phyloP scores from a whole-genome alignment of 2,113 vertebrate genomes.

The Sorex araneus region DNA sequence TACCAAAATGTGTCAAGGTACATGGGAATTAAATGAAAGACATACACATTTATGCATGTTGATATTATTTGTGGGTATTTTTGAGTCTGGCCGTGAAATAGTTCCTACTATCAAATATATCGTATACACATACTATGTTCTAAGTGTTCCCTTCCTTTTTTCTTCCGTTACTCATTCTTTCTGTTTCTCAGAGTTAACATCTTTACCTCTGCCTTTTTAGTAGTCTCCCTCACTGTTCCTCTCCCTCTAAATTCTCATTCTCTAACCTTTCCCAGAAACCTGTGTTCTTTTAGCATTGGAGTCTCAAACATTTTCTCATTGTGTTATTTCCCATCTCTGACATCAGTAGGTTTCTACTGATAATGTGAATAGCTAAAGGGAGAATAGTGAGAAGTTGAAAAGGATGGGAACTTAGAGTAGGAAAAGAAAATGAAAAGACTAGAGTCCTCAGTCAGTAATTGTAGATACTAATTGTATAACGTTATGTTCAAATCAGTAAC shows the following conservation, averaged over 20 bases:
- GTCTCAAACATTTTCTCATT: neutral
- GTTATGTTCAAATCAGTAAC: neutral
- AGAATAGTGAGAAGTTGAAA: neutral
- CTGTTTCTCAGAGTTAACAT: neutral
- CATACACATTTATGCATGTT: neutral
- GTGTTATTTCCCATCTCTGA: neutral
- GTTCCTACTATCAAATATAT: neutral
- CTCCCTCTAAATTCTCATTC: neutral
- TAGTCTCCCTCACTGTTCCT: neutral
- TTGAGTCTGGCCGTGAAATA: neutral
- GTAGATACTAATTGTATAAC: neutral
- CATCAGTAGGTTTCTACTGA: neutral
- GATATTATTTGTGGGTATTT: neutral
- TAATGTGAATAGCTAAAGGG: neutral
- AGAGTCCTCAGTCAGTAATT: neutral
- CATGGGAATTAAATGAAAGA: conserved; percentile 8
- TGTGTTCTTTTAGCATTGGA: neutral
- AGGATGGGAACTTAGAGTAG: neutral
- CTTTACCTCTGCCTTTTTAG: neutral
- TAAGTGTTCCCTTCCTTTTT: neutral
- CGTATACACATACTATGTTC: rapidly evolving
- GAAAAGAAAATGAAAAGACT: neutral
- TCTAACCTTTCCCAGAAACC: neutral
- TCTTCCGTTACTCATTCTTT: neutral
- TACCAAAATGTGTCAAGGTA: conserved; percentile 96